phyloP scores from a whole-genome alignment of 2,888 invertebrate species.

The Helobdella robusta region DNA sequence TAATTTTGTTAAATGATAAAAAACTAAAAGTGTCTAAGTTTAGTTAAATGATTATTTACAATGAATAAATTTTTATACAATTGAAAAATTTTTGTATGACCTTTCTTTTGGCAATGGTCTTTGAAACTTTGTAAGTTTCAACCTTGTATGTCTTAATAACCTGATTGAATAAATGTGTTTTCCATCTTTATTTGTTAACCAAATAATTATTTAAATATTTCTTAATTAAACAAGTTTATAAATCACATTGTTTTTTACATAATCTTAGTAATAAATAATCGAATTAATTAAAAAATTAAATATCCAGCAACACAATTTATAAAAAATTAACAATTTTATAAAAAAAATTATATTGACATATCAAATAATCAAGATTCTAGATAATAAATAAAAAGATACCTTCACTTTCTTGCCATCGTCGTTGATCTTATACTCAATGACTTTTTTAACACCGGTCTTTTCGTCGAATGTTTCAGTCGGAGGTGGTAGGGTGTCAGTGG shows the following conservation, averaged over 20 bases:
- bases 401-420: constrained; percentile 78
- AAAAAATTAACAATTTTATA: too few species aligned
- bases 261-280: neutral
- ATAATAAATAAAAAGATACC: constrained; percentile 38
- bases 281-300: too few species aligned
- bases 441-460: constrained; percentile 65
- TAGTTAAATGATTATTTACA: neutral
- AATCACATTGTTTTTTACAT: neutral
- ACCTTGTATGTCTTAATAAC: constrained; percentile 70
- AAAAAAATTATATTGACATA: too few species aligned
- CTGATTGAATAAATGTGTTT: too few species aligned
- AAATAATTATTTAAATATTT: too few species aligned
- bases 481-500: constrained; percentile 44
- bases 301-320: too few species aligned
- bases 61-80: neutral
- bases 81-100: constrained; percentile 35
- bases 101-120: constrained; percentile 82
- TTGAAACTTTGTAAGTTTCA: constrained; percentile 66
- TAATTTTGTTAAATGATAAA: neutral
- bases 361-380: too few species aligned
- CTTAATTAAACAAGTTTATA: too few species aligned
- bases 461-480: constrained; percentile 60
- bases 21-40: neutral
- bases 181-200: too few species aligned
- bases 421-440: constrained; percentile 83